Evolutionary conservation across 2,888 invertebrate species (phyloP).

Genomic region (Torymus aiolomorphi): DNA sequence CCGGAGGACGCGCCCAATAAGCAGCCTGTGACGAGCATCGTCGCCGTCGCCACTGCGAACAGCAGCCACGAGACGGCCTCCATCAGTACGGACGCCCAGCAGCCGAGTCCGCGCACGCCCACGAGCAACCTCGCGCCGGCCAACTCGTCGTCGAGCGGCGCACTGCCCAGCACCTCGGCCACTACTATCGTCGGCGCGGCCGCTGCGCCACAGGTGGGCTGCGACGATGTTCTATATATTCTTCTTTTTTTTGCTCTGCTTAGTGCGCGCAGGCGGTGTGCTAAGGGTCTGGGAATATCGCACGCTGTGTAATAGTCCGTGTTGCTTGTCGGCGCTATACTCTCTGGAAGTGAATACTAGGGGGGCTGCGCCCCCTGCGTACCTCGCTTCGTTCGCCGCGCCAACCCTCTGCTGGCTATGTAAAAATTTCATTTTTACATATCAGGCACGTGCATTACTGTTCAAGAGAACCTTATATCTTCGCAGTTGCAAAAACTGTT

Average conservation of each 20-base stretch:
- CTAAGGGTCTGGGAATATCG: conserved; percentile 12
- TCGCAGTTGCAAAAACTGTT: too few species aligned
- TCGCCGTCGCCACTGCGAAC: conserved; percentile 71
- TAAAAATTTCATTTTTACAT: too few species aligned
- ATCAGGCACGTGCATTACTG: too few species aligned
- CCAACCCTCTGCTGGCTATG: too few species aligned
- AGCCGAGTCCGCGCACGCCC: conserved; percentile 27
- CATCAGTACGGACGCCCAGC: conserved; percentile 65
- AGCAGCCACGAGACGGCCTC: not conserved
- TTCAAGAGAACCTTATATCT: too few species aligned
- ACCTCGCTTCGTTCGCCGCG: too few species aligned
- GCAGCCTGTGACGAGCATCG: conserved; percentile 80
- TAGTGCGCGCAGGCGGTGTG: too few species aligned
- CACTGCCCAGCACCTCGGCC: conserved; percentile 55
- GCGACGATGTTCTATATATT: not conserved
- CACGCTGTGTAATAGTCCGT: too few species aligned
- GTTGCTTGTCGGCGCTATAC: too few species aligned
- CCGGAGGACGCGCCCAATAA: conserved; percentile 78
- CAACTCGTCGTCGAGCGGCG: conserved; percentile 26
- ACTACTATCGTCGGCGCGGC: conserved; percentile 47
- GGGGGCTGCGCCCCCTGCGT: too few species aligned
- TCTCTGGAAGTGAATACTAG: too few species aligned
- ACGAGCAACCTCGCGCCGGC: conserved; percentile 43
- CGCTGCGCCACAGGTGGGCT: conserved; percentile 18
- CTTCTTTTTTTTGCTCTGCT: conserved; percentile 37